phyloP scores from a whole-genome alignment of 2,888 invertebrate genomes.

The Drosophila anomalata region DNA sequence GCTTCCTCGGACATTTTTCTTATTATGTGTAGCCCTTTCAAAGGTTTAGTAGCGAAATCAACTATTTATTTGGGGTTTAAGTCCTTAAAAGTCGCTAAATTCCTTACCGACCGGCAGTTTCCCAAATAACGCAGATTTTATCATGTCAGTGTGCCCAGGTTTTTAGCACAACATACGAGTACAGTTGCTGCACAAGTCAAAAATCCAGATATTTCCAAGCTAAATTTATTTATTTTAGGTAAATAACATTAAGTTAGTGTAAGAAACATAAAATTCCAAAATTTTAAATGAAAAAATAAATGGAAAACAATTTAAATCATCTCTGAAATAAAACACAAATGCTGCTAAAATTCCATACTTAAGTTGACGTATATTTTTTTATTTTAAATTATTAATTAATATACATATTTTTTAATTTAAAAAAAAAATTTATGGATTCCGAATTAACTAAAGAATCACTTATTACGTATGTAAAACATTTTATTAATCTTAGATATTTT shows the following conservation, averaged over 20 bases:
- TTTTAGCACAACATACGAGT: neutral
- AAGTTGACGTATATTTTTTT: too few relatives aligned
- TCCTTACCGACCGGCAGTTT: conserved; percentile 16
- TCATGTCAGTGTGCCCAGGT: neutral
- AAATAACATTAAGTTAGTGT: too few relatives aligned
- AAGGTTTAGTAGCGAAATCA: neutral
- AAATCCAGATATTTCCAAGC: neutral
- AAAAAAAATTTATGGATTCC: too few relatives aligned
- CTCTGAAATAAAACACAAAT: neutral
- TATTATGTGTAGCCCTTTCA: conserved; percentile 37
- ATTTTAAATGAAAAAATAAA: neutral
- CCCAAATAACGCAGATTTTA: conserved; percentile 8
- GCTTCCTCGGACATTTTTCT: conserved; percentile 77
- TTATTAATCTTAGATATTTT: neutral
- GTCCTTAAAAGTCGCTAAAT: neutral
- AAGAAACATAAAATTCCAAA: neutral
- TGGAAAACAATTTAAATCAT: neutral
- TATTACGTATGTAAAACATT: too few relatives aligned
- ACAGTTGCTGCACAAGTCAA: neutral
- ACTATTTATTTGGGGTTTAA: neutral
- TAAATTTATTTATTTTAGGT: neutral
- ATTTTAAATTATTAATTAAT: too few relatives aligned
- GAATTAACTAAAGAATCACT: too few relatives aligned
- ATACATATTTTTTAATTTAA: too few relatives aligned
- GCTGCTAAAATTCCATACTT: neutral